phyloP scores from a whole-genome alignment of 2,888 invertebrate species.

The Hemicrepidius hirtus region DNA sequence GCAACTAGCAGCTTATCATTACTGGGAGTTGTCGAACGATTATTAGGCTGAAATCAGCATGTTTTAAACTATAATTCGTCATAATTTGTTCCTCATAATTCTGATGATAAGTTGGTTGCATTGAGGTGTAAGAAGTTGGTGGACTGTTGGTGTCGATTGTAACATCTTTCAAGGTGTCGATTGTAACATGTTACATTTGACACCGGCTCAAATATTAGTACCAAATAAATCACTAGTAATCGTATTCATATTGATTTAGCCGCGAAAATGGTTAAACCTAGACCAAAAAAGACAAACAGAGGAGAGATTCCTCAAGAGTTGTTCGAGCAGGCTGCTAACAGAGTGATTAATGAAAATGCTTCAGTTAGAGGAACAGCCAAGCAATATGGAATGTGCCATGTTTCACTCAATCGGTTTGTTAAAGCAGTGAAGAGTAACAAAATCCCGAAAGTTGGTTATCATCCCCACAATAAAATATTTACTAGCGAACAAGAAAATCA shows the following conservation, averaged over 20 bases:
- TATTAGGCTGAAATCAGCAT: background rate
- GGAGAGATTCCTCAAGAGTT: slow-evolving; percentile 24
- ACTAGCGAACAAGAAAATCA: background rate
- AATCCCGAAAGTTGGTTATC: slow-evolving; percentile 4
- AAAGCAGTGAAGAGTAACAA: slow-evolving; percentile 6
- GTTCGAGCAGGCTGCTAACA: slow-evolving; percentile 31
- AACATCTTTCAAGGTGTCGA: too few relatives aligned
- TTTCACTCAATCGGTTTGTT: slow-evolving; percentile 22
- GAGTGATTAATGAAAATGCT: slow-evolving; percentile 16
- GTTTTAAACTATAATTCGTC: too few relatives aligned
- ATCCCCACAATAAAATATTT: slow-evolving; percentile 22
- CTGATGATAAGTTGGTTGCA: too few relatives aligned
- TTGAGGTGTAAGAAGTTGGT: too few relatives aligned
- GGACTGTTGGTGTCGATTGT: too few relatives aligned
- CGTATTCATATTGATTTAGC: too few relatives aligned
- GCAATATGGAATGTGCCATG: slow-evolving; percentile 40
- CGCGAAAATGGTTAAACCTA: slow-evolving; percentile 7
- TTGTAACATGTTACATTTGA: too few relatives aligned
- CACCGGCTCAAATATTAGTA: too few relatives aligned
- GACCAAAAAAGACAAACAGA: slow-evolving; percentile 26
- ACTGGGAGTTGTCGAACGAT: background rate
- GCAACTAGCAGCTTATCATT: background rate
- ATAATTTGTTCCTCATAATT: too few relatives aligned
- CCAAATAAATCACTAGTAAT: too few relatives aligned
- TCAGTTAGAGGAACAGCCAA: slow-evolving; percentile 33